These are phyloP conservation scores for Malachius bipustulatus DNA, from an alignment of 2,888 invertebrate species.

Conservation along the genomic window DNA sequence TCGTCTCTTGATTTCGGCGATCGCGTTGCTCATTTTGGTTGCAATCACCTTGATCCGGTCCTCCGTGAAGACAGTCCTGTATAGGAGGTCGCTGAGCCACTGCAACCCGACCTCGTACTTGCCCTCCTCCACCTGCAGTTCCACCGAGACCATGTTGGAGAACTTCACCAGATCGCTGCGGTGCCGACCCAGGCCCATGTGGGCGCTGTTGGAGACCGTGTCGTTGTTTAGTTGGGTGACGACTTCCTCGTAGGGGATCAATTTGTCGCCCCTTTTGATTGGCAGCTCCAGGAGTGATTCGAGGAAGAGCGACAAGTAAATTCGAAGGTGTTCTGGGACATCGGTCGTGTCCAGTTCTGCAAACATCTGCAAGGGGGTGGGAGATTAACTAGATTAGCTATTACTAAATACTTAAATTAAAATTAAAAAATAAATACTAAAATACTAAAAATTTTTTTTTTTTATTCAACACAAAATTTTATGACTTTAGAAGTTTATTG, in stretches of 20 bases:
- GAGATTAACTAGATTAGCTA: too few species aligned
- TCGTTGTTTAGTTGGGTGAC: slow-evolving; percentile 69
- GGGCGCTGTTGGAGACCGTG: slow-evolving; percentile 49
- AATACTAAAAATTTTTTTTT: too few species aligned
- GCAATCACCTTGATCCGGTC: slow-evolving; percentile 68
- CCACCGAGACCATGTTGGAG: slow-evolving; percentile 52
- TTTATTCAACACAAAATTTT: too few species aligned
- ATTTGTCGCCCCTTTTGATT: slow-evolving; percentile 43
- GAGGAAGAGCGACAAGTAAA: slow-evolving; percentile 63
- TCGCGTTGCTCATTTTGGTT: slow-evolving; percentile 70
- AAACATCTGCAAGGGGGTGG: slow-evolving; percentile 52
- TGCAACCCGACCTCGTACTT: slow-evolving; percentile 57
- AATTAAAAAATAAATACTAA: too few species aligned
- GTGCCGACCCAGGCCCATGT: slow-evolving; percentile 50
- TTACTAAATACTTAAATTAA: too few species aligned
- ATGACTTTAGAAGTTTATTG: too few species aligned
- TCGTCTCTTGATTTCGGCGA: slow-evolving; percentile 59
- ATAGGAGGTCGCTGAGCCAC: slow-evolving; percentile 67
- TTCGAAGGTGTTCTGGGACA: slow-evolving; percentile 46
- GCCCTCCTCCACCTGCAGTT: slow-evolving; percentile 62
- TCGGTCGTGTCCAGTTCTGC: slow-evolving; percentile 57
- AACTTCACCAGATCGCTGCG: slow-evolving; percentile 48
- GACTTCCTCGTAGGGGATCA: slow-evolving; percentile 56
- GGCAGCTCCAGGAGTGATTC: slow-evolving; percentile 69
- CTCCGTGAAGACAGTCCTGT: slow-evolving; percentile 54